Percentiles rank a stretch among this genome's conserved stretches.
phyloP scores from a whole-genome alignment of 2,113 vertebrate genomes.

The Daboia siamensis region DNA sequence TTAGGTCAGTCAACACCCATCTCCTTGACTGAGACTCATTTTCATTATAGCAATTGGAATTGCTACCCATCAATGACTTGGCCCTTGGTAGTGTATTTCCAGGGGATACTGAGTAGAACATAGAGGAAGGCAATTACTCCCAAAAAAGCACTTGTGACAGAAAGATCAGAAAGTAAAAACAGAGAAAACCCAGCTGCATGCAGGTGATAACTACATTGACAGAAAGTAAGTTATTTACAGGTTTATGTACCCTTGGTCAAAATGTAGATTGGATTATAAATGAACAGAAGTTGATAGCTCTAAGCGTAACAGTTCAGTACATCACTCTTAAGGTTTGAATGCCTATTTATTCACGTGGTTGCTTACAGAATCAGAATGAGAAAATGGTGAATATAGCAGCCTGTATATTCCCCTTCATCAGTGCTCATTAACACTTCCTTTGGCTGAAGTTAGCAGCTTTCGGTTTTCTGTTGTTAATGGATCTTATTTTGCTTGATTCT shows the following conservation, averaged over 20 bases:
- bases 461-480: neutral
- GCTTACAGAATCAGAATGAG: neutral
- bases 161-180: neutral
- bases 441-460: neutral
- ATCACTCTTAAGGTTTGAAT: neutral
- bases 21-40: neutral
- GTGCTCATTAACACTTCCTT: neutral
- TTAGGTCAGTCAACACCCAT: neutral
- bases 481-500: neutral
- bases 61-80: neutral
- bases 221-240: neutral
- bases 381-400: neutral
- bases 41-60: neutral
- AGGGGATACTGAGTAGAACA: neutral
- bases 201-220: neutral
- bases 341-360: neutral
- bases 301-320: neutral
- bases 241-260: neutral
- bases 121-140: neutral
- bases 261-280: neutral
- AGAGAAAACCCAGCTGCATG: neutral
- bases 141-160: neutral
- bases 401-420: neutral
- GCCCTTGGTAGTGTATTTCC: neutral
- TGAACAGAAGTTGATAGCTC: neutral